A percentile compares a stretch with the other conserved stretches of the same genome.
These are phyloP conservation scores for Tribolium freemani DNA, from an alignment of 2,888 invertebrate species.

Conservation along the genomic window DNA sequence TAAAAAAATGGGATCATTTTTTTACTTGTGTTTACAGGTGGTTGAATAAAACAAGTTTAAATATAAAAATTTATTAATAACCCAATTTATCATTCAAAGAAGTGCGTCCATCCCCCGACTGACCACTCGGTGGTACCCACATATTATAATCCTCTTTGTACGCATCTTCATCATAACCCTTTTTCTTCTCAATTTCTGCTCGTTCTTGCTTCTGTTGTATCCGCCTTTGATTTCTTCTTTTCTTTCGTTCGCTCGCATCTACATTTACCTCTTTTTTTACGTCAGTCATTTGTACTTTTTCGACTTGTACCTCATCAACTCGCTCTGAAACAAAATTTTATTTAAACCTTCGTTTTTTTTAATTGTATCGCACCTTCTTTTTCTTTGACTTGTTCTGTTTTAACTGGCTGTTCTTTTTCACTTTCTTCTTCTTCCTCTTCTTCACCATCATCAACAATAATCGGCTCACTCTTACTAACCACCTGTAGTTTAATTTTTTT, in stretches of 20 bases:
- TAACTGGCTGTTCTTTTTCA: conserved; percentile 26
- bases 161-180: conserved; percentile 68
- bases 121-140: conserved; percentile 84
- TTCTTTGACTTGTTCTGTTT: not conserved
- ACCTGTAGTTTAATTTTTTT: conserved; percentile 70
- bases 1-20: no score
- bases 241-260: conserved; percentile 41
- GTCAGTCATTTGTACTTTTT: not conserved
- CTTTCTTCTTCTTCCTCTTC: conserved; percentile 67
- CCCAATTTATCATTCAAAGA: conserved; percentile 83
- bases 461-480: conserved; percentile 57
- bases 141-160: conserved; percentile 77
- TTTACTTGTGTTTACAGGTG: no score
- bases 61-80: conserved; percentile 69
- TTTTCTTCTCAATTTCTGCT: conserved; percentile 53
- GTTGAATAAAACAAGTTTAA: no score
- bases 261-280: not conserved
- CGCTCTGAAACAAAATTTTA: conserved; percentile 32
- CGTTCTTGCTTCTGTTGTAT: conserved; percentile 61
- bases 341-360: not conserved
- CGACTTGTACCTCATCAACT: conserved; percentile 50
- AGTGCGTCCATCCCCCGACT: conserved; percentile 84
- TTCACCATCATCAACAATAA: conserved; percentile 32
- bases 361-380: not conserved
- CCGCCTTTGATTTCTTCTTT: conserved; percentile 61